phyloP scores from a whole-genome alignment of 2,797 vertebrate genomes.

The Trichosurus vulpecula region DNA sequence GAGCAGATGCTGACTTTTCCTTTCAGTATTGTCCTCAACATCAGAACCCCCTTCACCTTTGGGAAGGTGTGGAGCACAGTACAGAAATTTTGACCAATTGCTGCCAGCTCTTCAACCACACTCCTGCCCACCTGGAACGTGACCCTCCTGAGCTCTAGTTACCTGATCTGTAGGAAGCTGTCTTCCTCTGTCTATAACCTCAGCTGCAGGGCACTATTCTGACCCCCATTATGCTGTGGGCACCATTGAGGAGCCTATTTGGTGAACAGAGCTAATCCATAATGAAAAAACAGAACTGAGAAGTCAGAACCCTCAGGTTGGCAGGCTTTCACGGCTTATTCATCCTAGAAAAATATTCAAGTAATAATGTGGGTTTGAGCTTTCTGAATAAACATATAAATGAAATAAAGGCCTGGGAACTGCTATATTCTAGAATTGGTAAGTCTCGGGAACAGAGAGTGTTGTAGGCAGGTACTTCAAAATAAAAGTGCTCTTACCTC shows the following conservation, averaged over 20 bases:
- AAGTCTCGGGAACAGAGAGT: background rate
- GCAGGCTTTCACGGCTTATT: too few relatives aligned
- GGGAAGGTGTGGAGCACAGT: slow-evolving; percentile 80
- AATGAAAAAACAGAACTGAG: background rate
- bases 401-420: background rate
- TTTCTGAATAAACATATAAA: background rate
- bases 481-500: too few relatives aligned
- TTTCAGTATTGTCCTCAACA: slow-evolving; percentile 76
- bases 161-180: background rate
- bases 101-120: slow-evolving; percentile 82
- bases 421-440: too few relatives aligned
- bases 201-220: too few relatives aligned
- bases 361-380: too few relatives aligned
- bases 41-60: slow-evolving; percentile 84
- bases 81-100: slow-evolving; percentile 81
- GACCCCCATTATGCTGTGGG: background rate
- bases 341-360: too few relatives aligned
- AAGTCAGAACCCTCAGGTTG: background rate
- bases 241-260: background rate
- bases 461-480: too few relatives aligned
- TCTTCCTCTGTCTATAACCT: background rate
- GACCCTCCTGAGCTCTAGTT: background rate
- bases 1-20: slow-evolving; percentile 44
- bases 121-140: background rate
- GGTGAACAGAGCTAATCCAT: too few relatives aligned